These are phyloP conservation scores for Hyposmocoma kahamanoa DNA, from an alignment of 1,140 invertebrate species.

Conservation along the genomic window DNA sequence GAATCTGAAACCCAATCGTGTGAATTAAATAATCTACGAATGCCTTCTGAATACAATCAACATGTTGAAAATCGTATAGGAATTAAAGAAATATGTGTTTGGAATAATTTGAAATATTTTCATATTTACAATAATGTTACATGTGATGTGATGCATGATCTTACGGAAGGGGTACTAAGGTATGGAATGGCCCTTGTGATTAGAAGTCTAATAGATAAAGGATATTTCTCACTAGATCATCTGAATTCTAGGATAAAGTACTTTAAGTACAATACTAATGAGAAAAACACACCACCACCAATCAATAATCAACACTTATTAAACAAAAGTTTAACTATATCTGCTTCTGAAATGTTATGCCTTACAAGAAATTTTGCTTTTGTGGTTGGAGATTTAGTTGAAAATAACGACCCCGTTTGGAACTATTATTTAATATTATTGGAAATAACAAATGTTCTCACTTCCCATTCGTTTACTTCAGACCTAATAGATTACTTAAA, in stretches of 20 bases:
- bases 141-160: slow-evolving; percentile 54
- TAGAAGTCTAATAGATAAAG: slow-evolving; percentile 23
- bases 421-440: slow-evolving; percentile 8
- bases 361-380: slow-evolving; percentile 32
- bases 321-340: slow-evolving; percentile 25
- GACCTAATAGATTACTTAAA: too few species aligned
- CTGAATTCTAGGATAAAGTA: slow-evolving; percentile 15
- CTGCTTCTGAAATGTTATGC: slow-evolving; percentile 34
- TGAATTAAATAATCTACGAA: too few species aligned
- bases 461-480: too few species aligned
- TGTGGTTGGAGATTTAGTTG: slow-evolving; percentile 33
- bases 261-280: slow-evolving; percentile 7
- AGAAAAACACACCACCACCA: slow-evolving; percentile 7
- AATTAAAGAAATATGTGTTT: slow-evolving; percentile 46
- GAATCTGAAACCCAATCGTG: too few species aligned
- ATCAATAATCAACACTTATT: too few species aligned
- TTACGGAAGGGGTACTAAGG: slow-evolving; percentile 47
- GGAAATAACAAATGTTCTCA: not conserved
- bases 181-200: slow-evolving; percentile 41
- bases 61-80: too few species aligned
- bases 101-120: slow-evolving; percentile 35
- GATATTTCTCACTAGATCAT: slow-evolving; percentile 11
- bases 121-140: slow-evolving; percentile 41
- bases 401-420: slow-evolving; percentile 25
- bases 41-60: too few species aligned